Percentiles rank a stretch among this genome's conserved stretches.
phyloP scores from a whole-genome alignment of 2,797 vertebrate species.

The Sebastes diaconus region DNA sequence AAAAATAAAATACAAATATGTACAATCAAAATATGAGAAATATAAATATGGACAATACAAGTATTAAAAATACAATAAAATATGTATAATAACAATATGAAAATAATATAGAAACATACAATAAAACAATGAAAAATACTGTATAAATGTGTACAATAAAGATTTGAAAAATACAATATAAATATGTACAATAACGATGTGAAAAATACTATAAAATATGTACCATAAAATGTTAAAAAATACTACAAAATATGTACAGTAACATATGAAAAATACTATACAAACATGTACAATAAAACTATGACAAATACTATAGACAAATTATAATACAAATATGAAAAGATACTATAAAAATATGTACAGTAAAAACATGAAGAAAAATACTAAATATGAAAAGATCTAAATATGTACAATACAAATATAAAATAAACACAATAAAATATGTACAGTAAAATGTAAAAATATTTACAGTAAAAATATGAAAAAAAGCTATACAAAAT shows the following conservation, averaged over 20 bases:
- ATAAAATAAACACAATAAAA: too few relatives aligned
- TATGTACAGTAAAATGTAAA: not conserved
- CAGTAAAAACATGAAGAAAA: not conserved
- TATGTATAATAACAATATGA: not conserved
- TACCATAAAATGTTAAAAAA: not conserved
- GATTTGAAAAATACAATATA: too few relatives aligned
- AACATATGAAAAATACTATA: not conserved
- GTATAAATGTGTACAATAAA: not conserved
- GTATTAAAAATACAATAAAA: too few relatives aligned
- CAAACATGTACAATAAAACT: not conserved
- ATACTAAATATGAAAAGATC: not conserved
- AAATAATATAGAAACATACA: not conserved
- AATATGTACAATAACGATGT: too few relatives aligned
- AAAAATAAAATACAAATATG: too few relatives aligned
- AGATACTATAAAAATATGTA: not conserved
- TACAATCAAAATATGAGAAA: too few relatives aligned
- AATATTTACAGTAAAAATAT: not conserved
- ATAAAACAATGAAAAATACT: not conserved
- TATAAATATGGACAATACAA: too few relatives aligned
- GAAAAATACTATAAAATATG: not conserved
- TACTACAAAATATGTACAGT: not conserved
- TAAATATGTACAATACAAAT: too few relatives aligned
- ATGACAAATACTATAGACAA: not conserved
- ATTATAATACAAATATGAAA: not conserved
- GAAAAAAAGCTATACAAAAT: accelerated